Base-by-base conservation (phyloP, 37 sponge, comb jelly and placozoan genomes). In the Oopsacas minuta region DNA sequence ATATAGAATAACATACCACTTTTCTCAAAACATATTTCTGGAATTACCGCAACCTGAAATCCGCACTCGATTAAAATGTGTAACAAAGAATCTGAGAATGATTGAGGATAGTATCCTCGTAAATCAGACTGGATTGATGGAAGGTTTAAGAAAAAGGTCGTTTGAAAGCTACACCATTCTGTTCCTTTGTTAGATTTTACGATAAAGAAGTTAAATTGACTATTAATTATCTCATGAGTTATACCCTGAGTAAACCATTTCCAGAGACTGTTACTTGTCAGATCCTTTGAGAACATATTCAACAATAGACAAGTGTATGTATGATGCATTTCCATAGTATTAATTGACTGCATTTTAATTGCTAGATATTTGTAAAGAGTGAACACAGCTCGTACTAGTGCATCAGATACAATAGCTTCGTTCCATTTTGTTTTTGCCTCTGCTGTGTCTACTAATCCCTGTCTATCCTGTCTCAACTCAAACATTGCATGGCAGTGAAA, bases 381-480 rank as follows among this genome's bases (percentile, higher is more conserved):
- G 7, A 61, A n/a, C 20, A n/a, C 30, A 20, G 75, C 75, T 10
- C 20, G 75, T 7, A 61, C 75, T 5, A 61, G 22, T 3, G 75
- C 75, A 12, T 61, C 75, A 32, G 75, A 3, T 32, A 61, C 75
- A 5, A 61, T 25, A 10, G 28, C 75, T 61, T 61, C 28, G 75
- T 61, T 61, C 75, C 75, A 61, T n/a, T 61, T 34, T 25, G 75
- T 61, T 34, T 61, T 61, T 32, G 75, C 30, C 30, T 61, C 75
- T 20, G 30, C 75, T 3, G 22, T 25, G 28, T 61, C 22, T 32
- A 61, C 75, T n/a, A 61, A 34, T 3, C 75, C 75, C 75, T 61
- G 75, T 61, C 75, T 61, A n/a, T 61, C 75, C 5, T 61, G 75
- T n/a, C 75, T 61, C 75, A 61, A 34, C 75, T 61, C 75, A 61